These are phyloP conservation scores for Passer montanus DNA, from an alignment of 2,113 vertebrate species.

Conservation along the genomic window DNA sequence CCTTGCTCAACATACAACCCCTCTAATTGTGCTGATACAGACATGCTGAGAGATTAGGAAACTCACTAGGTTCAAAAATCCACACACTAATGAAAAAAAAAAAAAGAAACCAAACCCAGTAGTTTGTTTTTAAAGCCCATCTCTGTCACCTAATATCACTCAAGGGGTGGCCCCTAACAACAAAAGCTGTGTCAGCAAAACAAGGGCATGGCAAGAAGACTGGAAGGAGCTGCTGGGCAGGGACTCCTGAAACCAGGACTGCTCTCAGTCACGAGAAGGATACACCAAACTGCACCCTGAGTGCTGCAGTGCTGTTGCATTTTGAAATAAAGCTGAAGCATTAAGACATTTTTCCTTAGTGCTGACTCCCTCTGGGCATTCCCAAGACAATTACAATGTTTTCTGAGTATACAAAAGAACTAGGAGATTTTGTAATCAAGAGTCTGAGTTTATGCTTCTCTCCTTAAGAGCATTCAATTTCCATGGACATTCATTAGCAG, in stretches of 20 bases:
- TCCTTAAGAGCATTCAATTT: slow-evolving; percentile 56
- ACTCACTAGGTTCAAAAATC: background rate
- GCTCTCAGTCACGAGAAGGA: background rate
- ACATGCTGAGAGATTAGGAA: background rate
- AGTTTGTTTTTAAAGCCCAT: background rate
- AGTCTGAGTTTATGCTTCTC: slow-evolving; percentile 49
- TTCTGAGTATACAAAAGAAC: slow-evolving; percentile 50
- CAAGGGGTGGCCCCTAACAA: background rate
- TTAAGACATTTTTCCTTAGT: slow-evolving; percentile 24
- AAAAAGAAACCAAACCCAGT: background rate
- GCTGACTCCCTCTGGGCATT: slow-evolving; percentile 52
- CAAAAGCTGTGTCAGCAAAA: background rate
- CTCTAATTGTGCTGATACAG: background rate
- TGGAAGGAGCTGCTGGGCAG: background rate
- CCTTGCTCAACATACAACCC: background rate
- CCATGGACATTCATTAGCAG: slow-evolving; percentile 56
- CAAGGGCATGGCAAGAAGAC: background rate
- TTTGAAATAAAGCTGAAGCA: slow-evolving; percentile 44
- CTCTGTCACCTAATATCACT: background rate
- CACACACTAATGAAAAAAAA: background rate
- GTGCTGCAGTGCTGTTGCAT: background rate
- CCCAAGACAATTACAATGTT: slow-evolving; percentile 46
- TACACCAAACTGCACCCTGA: background rate
- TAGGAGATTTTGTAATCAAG: slow-evolving; percentile 52
- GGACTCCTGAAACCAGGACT: background rate